These are phyloP conservation scores for Drosophila macrospina DNA, from an alignment of 2,888 invertebrate genomes.

Conservation along the genomic window DNA sequence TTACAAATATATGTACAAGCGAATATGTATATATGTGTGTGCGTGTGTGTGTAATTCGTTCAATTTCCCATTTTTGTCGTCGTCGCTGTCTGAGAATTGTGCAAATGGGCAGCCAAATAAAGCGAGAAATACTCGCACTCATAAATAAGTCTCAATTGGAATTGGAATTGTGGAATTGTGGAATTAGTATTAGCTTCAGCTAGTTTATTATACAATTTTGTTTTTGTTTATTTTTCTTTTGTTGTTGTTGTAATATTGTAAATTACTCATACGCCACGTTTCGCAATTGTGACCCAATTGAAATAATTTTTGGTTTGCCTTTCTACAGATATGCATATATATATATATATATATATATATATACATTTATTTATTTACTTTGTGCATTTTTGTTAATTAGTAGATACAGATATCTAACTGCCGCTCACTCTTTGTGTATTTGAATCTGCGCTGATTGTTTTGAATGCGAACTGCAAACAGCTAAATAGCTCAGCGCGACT, in stretches of 20 bases:
- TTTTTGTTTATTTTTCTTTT: not conserved
- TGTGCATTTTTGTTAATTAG: conserved; percentile 47
- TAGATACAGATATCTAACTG: conserved; percentile 22
- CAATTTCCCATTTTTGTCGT: conserved; percentile 30
- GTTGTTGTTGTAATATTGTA: conserved; percentile 27
- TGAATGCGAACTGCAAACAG: conserved; percentile 30
- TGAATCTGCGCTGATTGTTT: conserved; percentile 35
- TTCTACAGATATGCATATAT: not conserved
- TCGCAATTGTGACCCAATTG: conserved; percentile 58
- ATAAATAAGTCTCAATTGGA: conserved; percentile 52
- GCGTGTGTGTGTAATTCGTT: conserved; percentile 25
- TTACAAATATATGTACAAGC: not conserved
- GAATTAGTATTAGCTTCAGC: conserved; percentile 43
- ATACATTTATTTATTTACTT: conserved; percentile 3
- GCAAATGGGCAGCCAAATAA: conserved; percentile 24
- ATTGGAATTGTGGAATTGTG: conserved; percentile 53
- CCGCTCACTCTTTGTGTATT: conserved; percentile 6
- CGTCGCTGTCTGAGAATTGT: conserved; percentile 18
- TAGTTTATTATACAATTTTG: conserved; percentile 6
- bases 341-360: too few relatives aligned
- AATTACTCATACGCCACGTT: conserved; percentile 59
- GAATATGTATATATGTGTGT: not conserved
- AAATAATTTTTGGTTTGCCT: conserved; percentile 36
- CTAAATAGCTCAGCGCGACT: conserved; percentile 26
- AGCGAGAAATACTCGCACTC: conserved; percentile 11